Evolutionary conservation across 2,797 vertebrate genomes (phyloP), one percentile per base, ranked within the genome.

Genomic region (Spea hammondii): DNA sequence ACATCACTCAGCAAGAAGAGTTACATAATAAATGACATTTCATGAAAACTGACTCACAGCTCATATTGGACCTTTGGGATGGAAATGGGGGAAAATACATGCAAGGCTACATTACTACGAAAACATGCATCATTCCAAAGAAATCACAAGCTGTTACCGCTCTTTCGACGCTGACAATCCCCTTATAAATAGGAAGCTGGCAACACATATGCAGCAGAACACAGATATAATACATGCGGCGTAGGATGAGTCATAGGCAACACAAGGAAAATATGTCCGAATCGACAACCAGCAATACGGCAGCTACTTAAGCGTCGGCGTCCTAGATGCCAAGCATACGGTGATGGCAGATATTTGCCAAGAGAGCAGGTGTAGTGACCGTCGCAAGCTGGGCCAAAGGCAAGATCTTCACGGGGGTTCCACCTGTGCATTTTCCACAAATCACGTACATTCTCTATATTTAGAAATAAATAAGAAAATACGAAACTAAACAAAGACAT

Each of bases 341-440:
- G 55, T 11, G 12, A 57, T 5, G 11, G 5, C 9, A 17, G 59
- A 17, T 7, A 62, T 17, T 5, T 9, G 59, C 59, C 59, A 62
- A 62, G 59, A 17, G n/a, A 62, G 32, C 59, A 62, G 59, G 59
- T 62, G 59, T 62, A 62, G 59, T 62, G 59, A 62, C 59, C 59
- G 59, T 6, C 59, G 4, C 9, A 0, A 62, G 9, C 14, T 17
- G n/a, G 59, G 59, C 7, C n/a, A 32, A 62, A 32, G 6, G 8
- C 59, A 62, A 17, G 59, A 62, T 17, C 32, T 17, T 44, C 59
- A 62, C 5, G 12, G 59, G 59, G 14, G 9, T 17, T 62, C 59
- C 59, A 17, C 59, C n/a, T 62, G 59, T 10, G 59, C n/a, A 32
- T 7, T 7, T 17, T 17, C 14, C 10, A 4, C n/a, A 32, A 32